Evolutionary conservation across 2,797 vertebrate species (phyloP), one percentile per base, ranked within the genome.

Genomic region (Notoglanidium macrostoma): DNA sequence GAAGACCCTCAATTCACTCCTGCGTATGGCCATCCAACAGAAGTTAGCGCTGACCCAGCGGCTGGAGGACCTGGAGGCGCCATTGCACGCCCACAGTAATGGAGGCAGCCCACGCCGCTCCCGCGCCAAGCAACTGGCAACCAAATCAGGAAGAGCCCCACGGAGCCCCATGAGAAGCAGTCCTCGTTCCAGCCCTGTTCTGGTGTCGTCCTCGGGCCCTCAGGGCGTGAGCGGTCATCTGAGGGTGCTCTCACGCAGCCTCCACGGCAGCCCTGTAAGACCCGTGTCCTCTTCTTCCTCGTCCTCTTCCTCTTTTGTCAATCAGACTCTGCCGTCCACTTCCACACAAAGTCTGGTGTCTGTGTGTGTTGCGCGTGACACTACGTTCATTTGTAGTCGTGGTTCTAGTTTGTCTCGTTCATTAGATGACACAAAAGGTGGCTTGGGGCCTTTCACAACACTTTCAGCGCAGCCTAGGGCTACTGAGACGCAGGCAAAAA

Each of bases 11-110:
- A 97, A 96, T 87, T 95, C 96, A 3, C 94, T 97, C 88, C 94
- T 97, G 83, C 96, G 97, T 54, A 96, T 97, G 96, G 96, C 97
- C 74, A 97, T 97, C 88, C 97, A 97, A 94, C 97, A 97, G 93
- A 97, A 97, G 85, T 86, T 97, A 91, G 97, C 96, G 0, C 95
- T 97, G 0, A 97, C 96, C 2, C 96, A 97, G 90, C 94, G 96
- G 0, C 82, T 97, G 89, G 97, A 97, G 92, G 95, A 96, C 51
- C 93, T 96, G 89, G 96, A 96, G 91, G 88, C 89, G 0, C 93
- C 95, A 5, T 49, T 92, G 86, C 91, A 93, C 46, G 90, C 94
- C n/a, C 93, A 94, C 91, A 95, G 95, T 90, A 87, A 95, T 26
- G 93, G 94, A 93, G 92, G 93, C 92, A 94, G 94, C 87, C 94